Evolutionary conservation across 2,888 invertebrate genomes (phyloP).

Genomic region (Lepidonotus clava): DNA sequence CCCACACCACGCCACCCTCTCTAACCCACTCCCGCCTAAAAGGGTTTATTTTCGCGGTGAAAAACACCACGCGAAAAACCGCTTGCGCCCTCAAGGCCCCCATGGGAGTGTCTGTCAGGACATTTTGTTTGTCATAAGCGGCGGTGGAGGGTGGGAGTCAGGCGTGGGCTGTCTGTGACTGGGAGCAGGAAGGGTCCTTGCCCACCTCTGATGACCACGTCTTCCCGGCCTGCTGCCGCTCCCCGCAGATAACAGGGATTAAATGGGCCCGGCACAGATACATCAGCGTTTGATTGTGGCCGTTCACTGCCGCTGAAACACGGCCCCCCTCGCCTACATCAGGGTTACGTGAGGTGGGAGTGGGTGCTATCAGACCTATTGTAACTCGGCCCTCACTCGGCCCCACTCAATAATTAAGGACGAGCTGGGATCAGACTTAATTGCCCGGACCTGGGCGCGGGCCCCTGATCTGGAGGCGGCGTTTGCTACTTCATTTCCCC

Average conservation of each 20-base stretch:
- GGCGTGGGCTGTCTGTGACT: too few species aligned
- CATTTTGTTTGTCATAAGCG: neutral
- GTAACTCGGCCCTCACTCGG: slow-evolving; percentile 33
- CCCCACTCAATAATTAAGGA: slow-evolving; percentile 50
- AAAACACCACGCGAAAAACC: neutral
- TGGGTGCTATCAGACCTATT: slow-evolving; percentile 27
- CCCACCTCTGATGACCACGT: too few species aligned
- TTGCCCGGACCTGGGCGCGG: neutral
- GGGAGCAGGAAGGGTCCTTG: too few species aligned
- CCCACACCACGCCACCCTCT: neutral
- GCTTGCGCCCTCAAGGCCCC: neutral
- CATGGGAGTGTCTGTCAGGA: neutral
- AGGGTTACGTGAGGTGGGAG: slow-evolving; percentile 4
- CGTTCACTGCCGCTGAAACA: neutral
- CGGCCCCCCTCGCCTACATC: slow-evolving; percentile 3
- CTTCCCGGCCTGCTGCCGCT: too few species aligned
- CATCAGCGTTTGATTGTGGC: slow-evolving; percentile 39
- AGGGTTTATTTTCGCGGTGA: neutral
- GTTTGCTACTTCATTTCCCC: slow-evolving; percentile 50
- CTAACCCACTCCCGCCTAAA: neutral
- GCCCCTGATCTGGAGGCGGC: neutral
- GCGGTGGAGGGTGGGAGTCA: too few species aligned
- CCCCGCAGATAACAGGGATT: neutral
- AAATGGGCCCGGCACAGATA: neutral
- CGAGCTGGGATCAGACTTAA: neutral